Percentiles rank a stretch among this genome's conserved stretches.
These are phyloP conservation scores for Ctenopoma kingsleyae DNA, from an alignment of 2,797 vertebrate species.

Conservation along the genomic window DNA sequence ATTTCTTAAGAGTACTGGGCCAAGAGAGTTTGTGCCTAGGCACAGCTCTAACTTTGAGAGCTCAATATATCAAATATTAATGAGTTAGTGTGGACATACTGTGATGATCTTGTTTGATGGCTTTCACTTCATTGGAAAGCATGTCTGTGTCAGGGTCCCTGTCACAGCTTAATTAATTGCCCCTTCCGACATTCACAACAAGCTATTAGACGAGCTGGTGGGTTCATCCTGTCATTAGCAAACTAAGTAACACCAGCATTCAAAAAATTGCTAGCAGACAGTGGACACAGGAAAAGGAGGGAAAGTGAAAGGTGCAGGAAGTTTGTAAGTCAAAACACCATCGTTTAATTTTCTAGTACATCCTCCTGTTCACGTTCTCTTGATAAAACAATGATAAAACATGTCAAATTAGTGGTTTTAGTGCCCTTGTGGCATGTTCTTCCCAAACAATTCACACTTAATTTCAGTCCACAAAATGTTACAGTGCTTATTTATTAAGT, in stretches of 20 bases:
- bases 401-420: no score
- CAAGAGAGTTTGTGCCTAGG: constrained; percentile 6
- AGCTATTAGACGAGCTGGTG: constrained; percentile 59
- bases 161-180: constrained; percentile 67
- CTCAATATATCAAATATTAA: constrained; percentile 17
- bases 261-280: constrained; percentile 16
- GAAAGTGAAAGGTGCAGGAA: constrained; percentile 7
- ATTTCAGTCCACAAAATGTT: no score
- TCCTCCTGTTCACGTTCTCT: background rate
- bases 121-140: constrained; percentile 32
- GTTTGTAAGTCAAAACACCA: constrained; percentile 1
- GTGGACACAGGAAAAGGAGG: constrained; percentile 24
- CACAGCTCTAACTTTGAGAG: constrained; percentile 2
- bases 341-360: background rate
- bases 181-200: constrained; percentile 72
- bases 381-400: constrained; percentile 1
- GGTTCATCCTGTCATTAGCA: constrained; percentile 64
- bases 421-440: no score
- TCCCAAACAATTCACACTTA: no score
- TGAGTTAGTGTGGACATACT: constrained; percentile 43
- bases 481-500: no score
- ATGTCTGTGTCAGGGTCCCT: constrained; percentile 35
- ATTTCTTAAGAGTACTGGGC: constrained; percentile 18
- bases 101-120: constrained; percentile 29
- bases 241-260: constrained; percentile 31